Evolutionary conservation across 2,797 vertebrate genomes (phyloP).

Genomic region (Limnodromus scolopaceus): DNA sequence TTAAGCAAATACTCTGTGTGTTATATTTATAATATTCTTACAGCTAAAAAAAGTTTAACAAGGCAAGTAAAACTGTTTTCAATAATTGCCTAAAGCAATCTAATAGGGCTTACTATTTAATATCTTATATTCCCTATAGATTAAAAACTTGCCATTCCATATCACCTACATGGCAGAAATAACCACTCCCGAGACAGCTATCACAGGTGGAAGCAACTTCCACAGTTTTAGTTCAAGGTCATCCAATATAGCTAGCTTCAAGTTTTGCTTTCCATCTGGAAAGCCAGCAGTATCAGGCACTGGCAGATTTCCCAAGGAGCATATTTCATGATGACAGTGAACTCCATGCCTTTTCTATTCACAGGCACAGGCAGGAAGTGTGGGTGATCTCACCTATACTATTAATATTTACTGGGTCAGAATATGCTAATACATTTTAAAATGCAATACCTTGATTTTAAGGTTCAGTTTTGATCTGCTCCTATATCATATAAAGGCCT

Average conservation of each 20-base stretch:
- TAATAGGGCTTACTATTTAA: not conserved
- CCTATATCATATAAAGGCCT: not conserved
- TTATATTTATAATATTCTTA: not conserved
- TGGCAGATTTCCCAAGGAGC: conserved; percentile 13
- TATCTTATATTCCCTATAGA: not conserved
- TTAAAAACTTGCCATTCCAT: not conserved
- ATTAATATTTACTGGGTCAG: not conserved
- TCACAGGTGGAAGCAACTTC: not conserved
- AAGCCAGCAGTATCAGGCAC: not conserved
- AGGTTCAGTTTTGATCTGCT: not conserved
- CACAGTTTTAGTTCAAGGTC: conserved; percentile 37
- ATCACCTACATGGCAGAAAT: not conserved
- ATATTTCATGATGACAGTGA: not conserved
- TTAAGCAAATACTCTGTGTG: not conserved
- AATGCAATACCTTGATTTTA: not conserved
- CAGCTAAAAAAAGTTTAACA: not conserved
- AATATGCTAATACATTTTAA: not conserved
- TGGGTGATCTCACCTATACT: not conserved
- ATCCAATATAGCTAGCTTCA: not conserved
- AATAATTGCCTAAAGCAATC: not conserved
- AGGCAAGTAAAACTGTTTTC: not conserved
- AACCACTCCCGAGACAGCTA: not conserved
- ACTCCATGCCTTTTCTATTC: not conserved
- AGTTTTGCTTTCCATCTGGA: conserved; percentile 32
- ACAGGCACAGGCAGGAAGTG: not conserved